These are phyloP conservation scores for Rosalia funebris DNA, from an alignment of 2,888 invertebrate species.

Conservation along the genomic window DNA sequence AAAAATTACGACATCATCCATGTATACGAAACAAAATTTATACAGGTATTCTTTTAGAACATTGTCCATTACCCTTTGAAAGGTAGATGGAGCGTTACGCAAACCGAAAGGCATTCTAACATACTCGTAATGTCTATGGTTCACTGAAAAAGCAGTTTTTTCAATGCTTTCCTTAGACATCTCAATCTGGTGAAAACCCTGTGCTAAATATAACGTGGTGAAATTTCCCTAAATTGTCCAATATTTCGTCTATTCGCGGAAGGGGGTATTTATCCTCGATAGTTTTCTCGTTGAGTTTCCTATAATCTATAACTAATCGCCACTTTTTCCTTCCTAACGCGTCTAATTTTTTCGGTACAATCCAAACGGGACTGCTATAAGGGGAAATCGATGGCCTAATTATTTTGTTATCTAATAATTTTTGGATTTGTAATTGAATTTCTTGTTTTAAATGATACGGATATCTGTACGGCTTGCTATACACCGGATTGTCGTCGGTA, in stretches of 20 bases:
- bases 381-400: conserved; percentile 30
- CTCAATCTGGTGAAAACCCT: conserved; percentile 52
- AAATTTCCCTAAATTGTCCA: not conserved
- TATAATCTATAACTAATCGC: conserved; percentile 15
- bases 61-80: conserved; percentile 48
- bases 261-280: conserved; percentile 16
- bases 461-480: conserved; percentile 31
- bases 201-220: conserved; percentile 43
- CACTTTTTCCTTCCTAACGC: conserved; percentile 8
- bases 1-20: conserved; percentile 44
- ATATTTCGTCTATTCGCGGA: not conserved
- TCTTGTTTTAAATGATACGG: conserved; percentile 26
- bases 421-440: conserved; percentile 32
- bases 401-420: conserved; percentile 13
- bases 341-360: conserved; percentile 21
- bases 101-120: conserved; percentile 49
- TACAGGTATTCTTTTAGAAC: too few relatives aligned
- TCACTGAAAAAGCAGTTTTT: too few relatives aligned
- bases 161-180: conserved; percentile 37
- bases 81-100: conserved; percentile 46
- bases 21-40: too few relatives aligned
- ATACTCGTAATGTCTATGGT: conserved; percentile 41
- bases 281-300: conserved; percentile 10
- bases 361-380: conserved; percentile 15
- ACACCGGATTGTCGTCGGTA: conserved; percentile 22